Conservation (phyloP, 2,888 invertebrate species). For the Drosophila borborema region DNA sequence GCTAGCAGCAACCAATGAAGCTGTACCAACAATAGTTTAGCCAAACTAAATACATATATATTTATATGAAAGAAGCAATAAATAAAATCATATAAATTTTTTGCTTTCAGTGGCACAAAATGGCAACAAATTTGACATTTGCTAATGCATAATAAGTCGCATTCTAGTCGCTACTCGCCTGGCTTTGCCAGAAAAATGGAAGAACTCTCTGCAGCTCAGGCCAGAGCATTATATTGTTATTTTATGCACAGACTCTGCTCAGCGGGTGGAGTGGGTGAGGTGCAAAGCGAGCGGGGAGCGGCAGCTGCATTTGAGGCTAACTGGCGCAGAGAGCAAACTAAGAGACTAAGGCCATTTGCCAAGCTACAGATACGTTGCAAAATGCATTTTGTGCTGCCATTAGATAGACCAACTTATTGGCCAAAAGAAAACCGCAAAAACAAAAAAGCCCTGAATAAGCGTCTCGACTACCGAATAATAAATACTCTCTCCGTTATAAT, state of each 20-base stretch:
- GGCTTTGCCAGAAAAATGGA: slow-evolving; percentile 26
- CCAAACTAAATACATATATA: not conserved
- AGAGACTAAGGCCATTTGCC: slow-evolving; percentile 78
- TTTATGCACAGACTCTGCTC: slow-evolving; percentile 72
- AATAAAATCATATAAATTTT: not conserved
- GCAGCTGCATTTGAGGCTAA: slow-evolving; percentile 10
- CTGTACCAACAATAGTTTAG: slow-evolving; percentile 14
- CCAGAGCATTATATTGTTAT: slow-evolving; percentile 77
- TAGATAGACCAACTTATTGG: slow-evolving; percentile 79
- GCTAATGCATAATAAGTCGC: slow-evolving; percentile 68
- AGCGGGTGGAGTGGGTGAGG: not conserved
- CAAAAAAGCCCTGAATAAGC: slow-evolving; percentile 51
- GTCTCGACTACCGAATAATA: slow-evolving; percentile 11
- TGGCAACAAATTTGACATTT: slow-evolving; percentile 61
- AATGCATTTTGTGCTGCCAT: slow-evolving; percentile 73
- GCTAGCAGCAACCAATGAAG: slow-evolving; percentile 24
- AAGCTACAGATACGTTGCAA: slow-evolving; percentile 76
- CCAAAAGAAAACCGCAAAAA: slow-evolving; percentile 70
- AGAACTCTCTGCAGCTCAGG: slow-evolving; percentile 46
- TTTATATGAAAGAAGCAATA: not conserved
- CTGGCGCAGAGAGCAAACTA: slow-evolving; percentile 39
- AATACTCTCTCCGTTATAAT: slow-evolving; percentile 29
- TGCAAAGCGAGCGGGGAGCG: not conserved
- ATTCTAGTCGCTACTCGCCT: slow-evolving; percentile 39
- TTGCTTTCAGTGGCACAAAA: slow-evolving; percentile 21